phyloP scores from a whole-genome alignment of 2,888 invertebrate genomes.

The Cerceris rybyensis region DNA sequence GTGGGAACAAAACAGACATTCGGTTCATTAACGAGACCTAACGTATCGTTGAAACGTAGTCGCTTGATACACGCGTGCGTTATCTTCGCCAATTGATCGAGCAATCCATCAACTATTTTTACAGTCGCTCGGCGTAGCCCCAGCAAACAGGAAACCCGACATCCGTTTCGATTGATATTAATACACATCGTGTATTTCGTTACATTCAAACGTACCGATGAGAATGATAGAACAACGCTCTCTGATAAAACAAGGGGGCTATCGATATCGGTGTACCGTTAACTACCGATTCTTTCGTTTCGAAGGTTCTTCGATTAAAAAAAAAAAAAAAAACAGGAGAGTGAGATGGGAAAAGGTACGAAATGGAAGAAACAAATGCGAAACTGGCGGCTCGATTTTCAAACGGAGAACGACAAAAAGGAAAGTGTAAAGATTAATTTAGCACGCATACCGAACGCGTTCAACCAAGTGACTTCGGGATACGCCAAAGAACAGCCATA shows the following conservation, averaged over 20 bases:
- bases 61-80: background rate
- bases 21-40: background rate
- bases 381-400: no score
- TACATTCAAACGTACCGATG: background rate
- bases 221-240: background rate
- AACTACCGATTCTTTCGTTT: no score
- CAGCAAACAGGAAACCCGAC: no score
- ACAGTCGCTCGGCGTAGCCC: background rate
- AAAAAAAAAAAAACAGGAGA: no score
- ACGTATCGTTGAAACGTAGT: background rate
- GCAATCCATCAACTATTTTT: background rate
- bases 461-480: slow-evolving; percentile 32
- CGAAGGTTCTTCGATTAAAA: no score
- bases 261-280: no score
- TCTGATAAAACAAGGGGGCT: background rate
- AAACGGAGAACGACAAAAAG: background rate
- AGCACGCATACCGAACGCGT: slow-evolving; percentile 15
- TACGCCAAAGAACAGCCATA: slow-evolving; percentile 28
- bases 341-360: no score
- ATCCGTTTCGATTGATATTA: no score
- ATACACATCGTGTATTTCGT: background rate
- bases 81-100: background rate
- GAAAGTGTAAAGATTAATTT: slow-evolving; percentile 16
- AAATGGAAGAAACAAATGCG: no score
- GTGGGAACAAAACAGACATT: background rate